These are phyloP conservation scores for Ormyrus nitidulus DNA, from an alignment of 2,888 invertebrate species.

Conservation along the genomic window DNA sequence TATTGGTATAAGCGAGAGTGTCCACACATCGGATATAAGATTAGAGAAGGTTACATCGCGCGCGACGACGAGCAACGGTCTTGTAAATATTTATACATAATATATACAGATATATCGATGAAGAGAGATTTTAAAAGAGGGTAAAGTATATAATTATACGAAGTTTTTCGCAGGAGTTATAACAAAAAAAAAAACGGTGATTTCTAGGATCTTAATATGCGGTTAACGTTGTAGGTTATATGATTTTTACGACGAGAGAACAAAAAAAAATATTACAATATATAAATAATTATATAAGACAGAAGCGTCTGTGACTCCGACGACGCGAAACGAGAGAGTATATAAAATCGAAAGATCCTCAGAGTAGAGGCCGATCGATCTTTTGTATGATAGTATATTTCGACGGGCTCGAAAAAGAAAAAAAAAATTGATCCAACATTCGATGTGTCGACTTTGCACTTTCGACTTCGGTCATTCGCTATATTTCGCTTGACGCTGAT, in stretches of 20 bases:
- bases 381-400: constrained; percentile 28
- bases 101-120: background rate
- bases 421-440: constrained; percentile 5
- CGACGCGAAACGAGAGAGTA: background rate
- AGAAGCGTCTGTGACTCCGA: background rate
- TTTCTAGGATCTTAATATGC: constrained; percentile 30
- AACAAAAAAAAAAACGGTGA: constrained; percentile 12
- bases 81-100: constrained; percentile 38
- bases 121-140: background rate
- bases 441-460: constrained; percentile 1
- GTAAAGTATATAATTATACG: background rate
- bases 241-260: constrained; percentile 34
- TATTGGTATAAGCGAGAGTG: too few relatives aligned
- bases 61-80: constrained; percentile 22
- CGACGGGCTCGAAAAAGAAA: background rate
- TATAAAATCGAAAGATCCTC: background rate
- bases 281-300: background rate
- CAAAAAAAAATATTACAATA: constrained; percentile 19
- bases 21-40: too few relatives aligned
- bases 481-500: background rate
- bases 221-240: constrained; percentile 8
- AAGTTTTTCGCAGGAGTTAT: background rate
- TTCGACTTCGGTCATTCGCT: constrained; percentile 27
- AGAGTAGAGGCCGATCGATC: constrained; percentile 5
- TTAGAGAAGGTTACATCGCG: background rate